These are phyloP conservation scores for Merops nubicus DNA, from an alignment of 2,113 vertebrate species.

Conservation along the genomic window DNA sequence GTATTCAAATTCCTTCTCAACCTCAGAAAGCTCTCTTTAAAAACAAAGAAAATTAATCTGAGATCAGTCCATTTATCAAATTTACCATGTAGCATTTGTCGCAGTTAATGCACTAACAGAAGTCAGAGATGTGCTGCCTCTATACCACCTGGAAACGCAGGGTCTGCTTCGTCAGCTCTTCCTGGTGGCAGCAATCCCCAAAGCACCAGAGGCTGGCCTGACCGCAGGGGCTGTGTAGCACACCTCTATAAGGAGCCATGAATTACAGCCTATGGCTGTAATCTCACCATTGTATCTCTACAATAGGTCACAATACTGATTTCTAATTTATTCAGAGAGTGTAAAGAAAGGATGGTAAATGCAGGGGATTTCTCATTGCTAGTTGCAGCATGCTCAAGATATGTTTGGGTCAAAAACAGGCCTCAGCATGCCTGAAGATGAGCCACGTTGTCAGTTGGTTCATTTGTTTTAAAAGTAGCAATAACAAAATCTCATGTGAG, in stretches of 20 bases:
- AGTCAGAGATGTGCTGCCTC: neutral
- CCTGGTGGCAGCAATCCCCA: neutral
- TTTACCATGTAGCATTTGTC: neutral
- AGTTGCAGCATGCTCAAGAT: neutral
- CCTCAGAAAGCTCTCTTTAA: neutral
- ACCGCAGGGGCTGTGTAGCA: neutral
- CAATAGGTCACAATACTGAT: neutral
- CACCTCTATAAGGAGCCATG: accelerated
- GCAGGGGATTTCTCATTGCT: neutral
- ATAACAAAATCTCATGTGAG: neutral
- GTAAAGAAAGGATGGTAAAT: neutral
- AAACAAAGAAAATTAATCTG: neutral
- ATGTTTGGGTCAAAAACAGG: neutral
- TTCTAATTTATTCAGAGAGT: neutral
- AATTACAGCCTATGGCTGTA: neutral
- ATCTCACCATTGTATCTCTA: neutral
- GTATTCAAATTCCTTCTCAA: neutral
- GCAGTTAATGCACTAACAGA: neutral
- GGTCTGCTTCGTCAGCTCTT: neutral
- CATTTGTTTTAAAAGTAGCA: neutral
- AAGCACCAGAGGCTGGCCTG: too few relatives aligned
- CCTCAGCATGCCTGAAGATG: neutral
- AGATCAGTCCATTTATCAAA: neutral
- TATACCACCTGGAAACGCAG: neutral
- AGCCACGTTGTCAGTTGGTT: neutral